These are phyloP conservation scores for Sphaeramia orbicularis DNA, from an alignment of 2,797 vertebrate genomes.

Conservation along the genomic window DNA sequence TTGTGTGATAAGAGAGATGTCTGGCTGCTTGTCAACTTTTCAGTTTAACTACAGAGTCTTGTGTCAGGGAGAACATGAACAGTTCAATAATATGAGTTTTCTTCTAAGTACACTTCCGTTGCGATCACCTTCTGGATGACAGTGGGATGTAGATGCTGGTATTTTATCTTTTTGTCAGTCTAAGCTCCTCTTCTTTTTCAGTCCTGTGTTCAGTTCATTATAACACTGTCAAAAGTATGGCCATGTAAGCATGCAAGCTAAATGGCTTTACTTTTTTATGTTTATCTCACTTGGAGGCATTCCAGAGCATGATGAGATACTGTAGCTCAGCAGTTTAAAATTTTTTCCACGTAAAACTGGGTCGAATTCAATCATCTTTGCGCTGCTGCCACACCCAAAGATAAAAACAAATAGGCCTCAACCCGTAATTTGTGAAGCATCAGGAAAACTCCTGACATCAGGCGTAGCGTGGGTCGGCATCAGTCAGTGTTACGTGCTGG, in stretches of 20 bases:
- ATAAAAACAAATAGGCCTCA: neutral
- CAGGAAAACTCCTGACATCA: slow-evolving; percentile 49
- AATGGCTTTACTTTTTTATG: neutral
- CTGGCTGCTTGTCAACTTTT: neutral
- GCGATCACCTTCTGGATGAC: neutral
- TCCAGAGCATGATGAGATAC: slow-evolving; percentile 4
- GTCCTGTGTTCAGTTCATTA: neutral
- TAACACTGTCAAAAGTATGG: neutral
- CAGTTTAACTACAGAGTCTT: neutral
- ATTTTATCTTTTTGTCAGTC: slow-evolving; percentile 1
- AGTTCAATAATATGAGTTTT: neutral
- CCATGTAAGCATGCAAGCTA: slow-evolving; percentile 7
- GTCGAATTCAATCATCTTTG: neutral
- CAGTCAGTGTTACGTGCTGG: slow-evolving; percentile 69
- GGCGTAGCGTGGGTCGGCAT: slow-evolving; percentile 75
- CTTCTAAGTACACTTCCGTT: slow-evolving; percentile 1
- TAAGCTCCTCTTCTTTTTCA: neutral
- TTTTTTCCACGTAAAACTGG: slow-evolving; percentile 1
- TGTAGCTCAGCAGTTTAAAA: slow-evolving; percentile 16
- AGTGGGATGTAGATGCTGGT: slow-evolving; percentile 8
- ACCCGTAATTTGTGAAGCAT: slow-evolving; percentile 15
- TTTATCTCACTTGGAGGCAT: neutral
- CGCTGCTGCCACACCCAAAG: neutral
- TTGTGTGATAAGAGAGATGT: slow-evolving; percentile 16
- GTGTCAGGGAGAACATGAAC: neutral